phyloP scores from a whole-genome alignment of 1,140 invertebrate species.

The Goniozus legneri region DNA sequence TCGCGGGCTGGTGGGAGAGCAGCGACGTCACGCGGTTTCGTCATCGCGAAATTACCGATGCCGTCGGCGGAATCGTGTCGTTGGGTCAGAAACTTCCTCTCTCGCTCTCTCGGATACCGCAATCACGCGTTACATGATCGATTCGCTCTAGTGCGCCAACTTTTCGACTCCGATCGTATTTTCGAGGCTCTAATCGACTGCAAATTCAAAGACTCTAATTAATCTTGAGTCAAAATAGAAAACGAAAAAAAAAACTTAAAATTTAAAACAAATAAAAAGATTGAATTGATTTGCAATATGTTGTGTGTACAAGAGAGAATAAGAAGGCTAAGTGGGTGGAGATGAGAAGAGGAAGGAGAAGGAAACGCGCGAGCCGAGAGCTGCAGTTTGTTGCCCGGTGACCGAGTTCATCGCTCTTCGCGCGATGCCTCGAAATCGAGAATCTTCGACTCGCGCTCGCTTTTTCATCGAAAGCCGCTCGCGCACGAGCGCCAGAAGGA shows the following conservation, averaged over 20 bases:
- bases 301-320: background rate
- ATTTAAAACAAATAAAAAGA: too few relatives aligned
- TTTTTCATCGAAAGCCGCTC: constrained; percentile 39
- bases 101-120: too few relatives aligned
- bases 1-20: too few relatives aligned
- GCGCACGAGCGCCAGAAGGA: background rate
- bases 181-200: too few relatives aligned
- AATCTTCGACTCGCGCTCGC: constrained; percentile 48
- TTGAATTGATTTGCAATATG: too few relatives aligned
- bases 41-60: constrained; percentile 21
- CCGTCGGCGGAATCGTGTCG: constrained; percentile 18
- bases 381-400: constrained; percentile 56
- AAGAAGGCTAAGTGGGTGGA: background rate
- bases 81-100: too few relatives aligned
- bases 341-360: constrained; percentile 11
- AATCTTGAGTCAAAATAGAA: too few relatives aligned
- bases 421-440: constrained; percentile 47
- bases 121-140: too few relatives aligned
- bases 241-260: too few relatives aligned
- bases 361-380: constrained; percentile 27
- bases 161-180: too few relatives aligned
- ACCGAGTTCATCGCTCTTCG: constrained; percentile 52
- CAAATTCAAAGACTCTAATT: too few relatives aligned
- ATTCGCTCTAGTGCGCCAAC: too few relatives aligned
- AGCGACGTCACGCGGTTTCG: constrained; percentile 11